A percentile compares a stretch with the other conserved stretches of the same genome.
These are phyloP conservation scores for Proterorhinus semilunaris DNA, from an alignment of 2,113 vertebrate species.

Conservation along the genomic window DNA sequence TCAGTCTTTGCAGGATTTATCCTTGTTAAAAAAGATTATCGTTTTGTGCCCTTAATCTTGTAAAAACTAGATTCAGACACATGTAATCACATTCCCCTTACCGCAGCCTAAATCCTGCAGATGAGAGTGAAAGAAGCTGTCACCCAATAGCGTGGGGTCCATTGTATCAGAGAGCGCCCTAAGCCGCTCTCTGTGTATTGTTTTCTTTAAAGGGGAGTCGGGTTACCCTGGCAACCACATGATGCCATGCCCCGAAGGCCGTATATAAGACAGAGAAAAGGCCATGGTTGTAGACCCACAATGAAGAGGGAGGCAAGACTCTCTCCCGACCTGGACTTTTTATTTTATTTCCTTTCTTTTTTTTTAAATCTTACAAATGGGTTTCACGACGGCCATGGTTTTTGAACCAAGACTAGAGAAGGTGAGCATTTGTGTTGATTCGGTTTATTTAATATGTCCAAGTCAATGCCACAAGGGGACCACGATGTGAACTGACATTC, in stretches of 20 bases:
- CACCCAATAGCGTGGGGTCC: slow-evolving; percentile 68
- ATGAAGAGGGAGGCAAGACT: slow-evolving; percentile 39
- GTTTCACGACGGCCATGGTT: slow-evolving; percentile 33
- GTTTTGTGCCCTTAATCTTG: slow-evolving; percentile 26
- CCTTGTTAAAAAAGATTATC: slow-evolving; percentile 11
- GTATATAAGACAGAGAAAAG: slow-evolving; percentile 51
- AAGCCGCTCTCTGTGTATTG: slow-evolving; percentile 63
- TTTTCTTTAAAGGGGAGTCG: slow-evolving; percentile 69
- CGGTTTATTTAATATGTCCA: slow-evolving; percentile 17
- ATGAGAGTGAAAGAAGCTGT: slow-evolving; percentile 62
- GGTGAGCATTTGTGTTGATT: slow-evolving; percentile 49
- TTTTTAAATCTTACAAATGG: slow-evolving; percentile 44
- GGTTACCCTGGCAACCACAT: slow-evolving; percentile 70
- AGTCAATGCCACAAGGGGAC: slow-evolving; percentile 17
- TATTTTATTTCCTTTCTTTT: slow-evolving; percentile 42
- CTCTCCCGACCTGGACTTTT: slow-evolving; percentile 29
- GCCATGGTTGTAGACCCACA: slow-evolving; percentile 52
- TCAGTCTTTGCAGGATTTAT: background rate
- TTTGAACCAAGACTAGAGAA: slow-evolving; percentile 35
- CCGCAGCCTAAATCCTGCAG: slow-evolving; percentile 36
- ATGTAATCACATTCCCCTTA: slow-evolving; percentile 46
- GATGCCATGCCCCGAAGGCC: slow-evolving; percentile 66
- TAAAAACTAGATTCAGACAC: slow-evolving; percentile 28
- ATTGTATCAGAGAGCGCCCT: slow-evolving; percentile 68
- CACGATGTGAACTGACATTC: background rate